Evolutionary conservation across 2,797 vertebrate genomes (phyloP), one percentile per base, ranked within the genome.

Genomic region (Strix occidentalis): DNA sequence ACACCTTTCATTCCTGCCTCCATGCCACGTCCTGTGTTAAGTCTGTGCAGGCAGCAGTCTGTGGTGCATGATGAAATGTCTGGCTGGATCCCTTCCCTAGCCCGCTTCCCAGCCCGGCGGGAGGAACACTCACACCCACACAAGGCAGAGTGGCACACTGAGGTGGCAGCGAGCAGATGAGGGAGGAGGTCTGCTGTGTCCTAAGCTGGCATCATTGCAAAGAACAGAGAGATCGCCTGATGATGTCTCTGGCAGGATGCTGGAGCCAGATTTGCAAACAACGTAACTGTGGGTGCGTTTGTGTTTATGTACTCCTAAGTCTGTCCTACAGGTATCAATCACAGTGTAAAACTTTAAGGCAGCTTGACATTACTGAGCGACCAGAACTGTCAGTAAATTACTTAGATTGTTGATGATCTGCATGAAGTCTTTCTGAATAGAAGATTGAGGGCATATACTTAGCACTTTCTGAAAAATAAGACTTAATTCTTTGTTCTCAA

Each of bases 51-150:
- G 91, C 77, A 87, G 48, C 77, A 33, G 46, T 26, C 78, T 70
- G 51, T 48, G 72, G 64, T 66, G 69, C 11, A 0, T 81, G 84
- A 9, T 39, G 91, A 75, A 84, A 61, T 0, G 18, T 35, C 84
- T 69, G 54, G 4, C 16, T 53, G 57, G 53, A 64, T 89, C 68
- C 56, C 9, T 24, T 91, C 81, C 65, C 74, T 31, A 11, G 11
- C 8, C 29, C 3, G 4, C 39, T 56, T 78, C 82, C 71, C 91
- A 84, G 41, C 78, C 56, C 2, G 0, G 70, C 7, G 1, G n/a
- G 29, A 57, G 75, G 10, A 77, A 60, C 0, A 0, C n/a, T 39
- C 1, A 19, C 37, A 56, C 50, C 81, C 35, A 25, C 75, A 6
- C 18, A 3, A 26, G 43, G 46, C 46, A 43, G 51, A 14, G 35